Conservation (phyloP, 2,113 vertebrate species). For the Lophochroa leadbeateri region DNA sequence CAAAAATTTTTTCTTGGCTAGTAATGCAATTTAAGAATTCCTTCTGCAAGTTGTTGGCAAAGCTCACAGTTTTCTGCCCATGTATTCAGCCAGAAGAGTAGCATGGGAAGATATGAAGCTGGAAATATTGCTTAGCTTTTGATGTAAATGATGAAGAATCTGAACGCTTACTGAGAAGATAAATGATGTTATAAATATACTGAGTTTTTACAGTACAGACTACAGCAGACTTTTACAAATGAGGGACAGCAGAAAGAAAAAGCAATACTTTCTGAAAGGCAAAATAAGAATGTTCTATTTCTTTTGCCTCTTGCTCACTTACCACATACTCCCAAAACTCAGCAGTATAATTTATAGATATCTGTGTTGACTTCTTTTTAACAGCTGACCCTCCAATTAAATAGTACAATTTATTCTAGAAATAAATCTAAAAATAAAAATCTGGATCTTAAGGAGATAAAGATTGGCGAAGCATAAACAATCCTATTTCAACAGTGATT, state of each 20-base stretch:
- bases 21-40: not conserved
- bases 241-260: not conserved
- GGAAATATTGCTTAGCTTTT: not conserved
- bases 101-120: not conserved
- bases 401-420: not conserved
- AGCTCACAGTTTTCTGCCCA: not conserved
- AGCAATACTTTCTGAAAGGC: not conserved
- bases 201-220: not conserved
- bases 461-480: not conserved
- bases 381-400: not conserved
- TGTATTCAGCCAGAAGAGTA: not conserved
- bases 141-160: not conserved
- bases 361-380: not conserved
- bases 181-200: not conserved
- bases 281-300: not conserved
- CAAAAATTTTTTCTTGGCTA: not conserved
- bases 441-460: not conserved
- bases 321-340: rapidly evolving
- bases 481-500: not conserved
- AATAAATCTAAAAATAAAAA: not conserved
- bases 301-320: not conserved
- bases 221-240: not conserved
- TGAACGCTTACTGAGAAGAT: not conserved
- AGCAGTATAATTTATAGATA: not conserved
- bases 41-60: not conserved